Conservation (phyloP, 2,888 invertebrate genomes). For the Parochlus steinenii region DNA sequence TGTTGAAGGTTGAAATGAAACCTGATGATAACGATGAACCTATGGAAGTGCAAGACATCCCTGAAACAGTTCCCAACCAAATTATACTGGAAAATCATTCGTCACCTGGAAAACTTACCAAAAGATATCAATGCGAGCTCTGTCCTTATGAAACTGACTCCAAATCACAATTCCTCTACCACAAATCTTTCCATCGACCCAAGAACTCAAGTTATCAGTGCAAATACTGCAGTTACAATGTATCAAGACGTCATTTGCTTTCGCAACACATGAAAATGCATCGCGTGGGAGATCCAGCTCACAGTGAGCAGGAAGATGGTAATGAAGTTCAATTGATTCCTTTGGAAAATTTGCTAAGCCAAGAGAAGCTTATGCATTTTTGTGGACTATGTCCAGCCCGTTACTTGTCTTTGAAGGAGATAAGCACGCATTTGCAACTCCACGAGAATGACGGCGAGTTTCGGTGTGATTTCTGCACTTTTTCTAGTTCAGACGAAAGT, state of each 20-base stretch:
- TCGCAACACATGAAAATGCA: conserved; percentile 70
- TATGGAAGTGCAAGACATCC: conserved; percentile 5
- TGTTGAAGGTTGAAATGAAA: conserved; percentile 11
- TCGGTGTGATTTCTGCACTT: conserved; percentile 62
- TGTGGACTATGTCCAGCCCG: conserved; percentile 73
- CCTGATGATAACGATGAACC: conserved; percentile 10
- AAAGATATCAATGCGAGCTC: conserved; percentile 58
- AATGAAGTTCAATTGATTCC: conserved; percentile 21
- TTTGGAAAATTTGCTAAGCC: conserved; percentile 21
- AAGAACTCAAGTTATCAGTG: conserved; percentile 43
- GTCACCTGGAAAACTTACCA: conserved; percentile 27
- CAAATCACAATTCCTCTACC: conserved; percentile 72
- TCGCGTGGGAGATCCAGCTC: conserved; percentile 31
- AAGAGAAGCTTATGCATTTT: conserved; percentile 40
- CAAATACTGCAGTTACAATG: conserved; percentile 64
- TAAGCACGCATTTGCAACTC: conserved; percentile 52
- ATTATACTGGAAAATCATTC: not conserved
- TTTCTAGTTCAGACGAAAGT: conserved; percentile 51
- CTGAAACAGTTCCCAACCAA: conserved; percentile 3
- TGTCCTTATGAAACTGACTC: conserved; percentile 78
- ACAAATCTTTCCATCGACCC: conserved; percentile 63
- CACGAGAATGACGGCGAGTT: conserved; percentile 45
- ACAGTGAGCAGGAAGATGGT: conserved; percentile 23
- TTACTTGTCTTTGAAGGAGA: conserved; percentile 58
- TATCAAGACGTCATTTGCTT: conserved; percentile 62